phyloP scores from a whole-genome alignment of 2,888 invertebrate species.

The Furcula furcula region DNA sequence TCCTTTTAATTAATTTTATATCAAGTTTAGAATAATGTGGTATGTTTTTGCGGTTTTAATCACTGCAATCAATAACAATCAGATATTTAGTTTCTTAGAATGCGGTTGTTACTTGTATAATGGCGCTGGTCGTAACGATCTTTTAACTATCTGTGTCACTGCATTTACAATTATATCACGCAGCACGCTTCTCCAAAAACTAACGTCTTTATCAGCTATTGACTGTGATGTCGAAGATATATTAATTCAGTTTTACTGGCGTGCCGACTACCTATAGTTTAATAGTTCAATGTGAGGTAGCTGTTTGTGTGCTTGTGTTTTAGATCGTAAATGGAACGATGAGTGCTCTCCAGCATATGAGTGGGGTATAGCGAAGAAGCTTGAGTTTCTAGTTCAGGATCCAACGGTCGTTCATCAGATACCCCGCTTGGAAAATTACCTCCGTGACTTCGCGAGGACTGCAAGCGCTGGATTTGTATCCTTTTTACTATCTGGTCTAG shows the following conservation, averaged over 20 bases:
- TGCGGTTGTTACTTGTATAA: neutral
- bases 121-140: no score
- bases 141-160: no score
- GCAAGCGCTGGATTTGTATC: slow-evolving; percentile 61
- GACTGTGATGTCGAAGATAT: no score
- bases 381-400: slow-evolving; percentile 49
- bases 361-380: slow-evolving; percentile 47
- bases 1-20: no score
- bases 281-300: no score
- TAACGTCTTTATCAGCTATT: no score
- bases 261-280: no score
- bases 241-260: no score
- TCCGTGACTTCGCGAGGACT: slow-evolving; percentile 45
- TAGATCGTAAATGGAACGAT: slow-evolving; percentile 46
- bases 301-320: slow-evolving; percentile 10
- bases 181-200: no score
- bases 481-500: no score
- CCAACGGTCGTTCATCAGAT: slow-evolving; percentile 38
- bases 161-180: no score
- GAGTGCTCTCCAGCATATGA: slow-evolving; percentile 38
- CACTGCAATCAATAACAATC: slow-evolving; percentile 10
- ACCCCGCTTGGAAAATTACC: slow-evolving; percentile 40
- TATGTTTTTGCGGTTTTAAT: neutral
- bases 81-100: slow-evolving; percentile 1
- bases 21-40: neutral